Conservation (phyloP, 2,888 invertebrate species). For the Neoascia interrupta region DNA sequence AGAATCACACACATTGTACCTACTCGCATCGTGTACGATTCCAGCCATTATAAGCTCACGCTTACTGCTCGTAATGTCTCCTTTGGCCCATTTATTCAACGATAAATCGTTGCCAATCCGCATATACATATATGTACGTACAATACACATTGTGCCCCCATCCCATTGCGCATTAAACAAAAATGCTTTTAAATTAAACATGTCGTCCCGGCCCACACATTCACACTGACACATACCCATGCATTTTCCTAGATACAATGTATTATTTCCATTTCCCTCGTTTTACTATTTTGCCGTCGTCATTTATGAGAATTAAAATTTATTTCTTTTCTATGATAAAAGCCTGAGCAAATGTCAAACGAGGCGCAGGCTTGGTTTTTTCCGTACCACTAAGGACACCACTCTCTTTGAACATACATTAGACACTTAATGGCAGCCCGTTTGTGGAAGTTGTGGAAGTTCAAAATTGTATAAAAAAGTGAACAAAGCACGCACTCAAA, state of each 20-base stretch:
- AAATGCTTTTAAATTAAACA: slow-evolving; percentile 59
- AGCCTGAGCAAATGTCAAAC: too few relatives aligned
- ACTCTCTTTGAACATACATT: too few relatives aligned
- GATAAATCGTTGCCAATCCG: slow-evolving; percentile 60
- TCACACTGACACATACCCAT: too few relatives aligned
- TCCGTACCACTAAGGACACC: too few relatives aligned
- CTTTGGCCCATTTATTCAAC: slow-evolving; percentile 49
- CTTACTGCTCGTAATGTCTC: slow-evolving; percentile 24
- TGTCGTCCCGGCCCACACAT: too few relatives aligned
- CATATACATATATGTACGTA: slow-evolving; percentile 10
- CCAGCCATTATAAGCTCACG: slow-evolving; percentile 31
- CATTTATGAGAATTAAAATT: slow-evolving; percentile 58
- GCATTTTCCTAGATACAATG: background rate
- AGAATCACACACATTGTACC: slow-evolving; percentile 59
- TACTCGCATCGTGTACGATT: slow-evolving; percentile 24
- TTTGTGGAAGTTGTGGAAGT: too few relatives aligned
- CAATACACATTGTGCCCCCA: background rate
- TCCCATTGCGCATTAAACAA: slow-evolving; percentile 22
- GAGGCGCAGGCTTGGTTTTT: too few relatives aligned
- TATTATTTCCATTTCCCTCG: slow-evolving; percentile 1
- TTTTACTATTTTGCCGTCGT: slow-evolving; percentile 16
- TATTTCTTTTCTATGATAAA: slow-evolving; percentile 48
- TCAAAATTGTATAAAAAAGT: too few relatives aligned
- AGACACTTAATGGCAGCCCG: too few relatives aligned
- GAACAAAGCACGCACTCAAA: slow-evolving; percentile 37